phyloP scores from a whole-genome alignment of 2,113 vertebrate species.

The Alethe castanea region DNA sequence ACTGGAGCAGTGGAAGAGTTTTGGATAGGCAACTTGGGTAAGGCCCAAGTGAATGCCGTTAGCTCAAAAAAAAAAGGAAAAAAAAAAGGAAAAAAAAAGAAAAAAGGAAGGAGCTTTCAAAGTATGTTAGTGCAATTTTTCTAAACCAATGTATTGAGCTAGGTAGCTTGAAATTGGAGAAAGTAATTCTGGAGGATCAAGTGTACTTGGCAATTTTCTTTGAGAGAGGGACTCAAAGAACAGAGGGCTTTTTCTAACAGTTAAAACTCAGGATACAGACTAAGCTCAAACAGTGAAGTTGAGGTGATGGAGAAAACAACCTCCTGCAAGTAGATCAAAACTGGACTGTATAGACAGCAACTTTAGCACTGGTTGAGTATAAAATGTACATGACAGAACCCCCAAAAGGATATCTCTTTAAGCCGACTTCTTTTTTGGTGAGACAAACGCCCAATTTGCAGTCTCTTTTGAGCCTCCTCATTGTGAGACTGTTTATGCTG shows the following conservation, averaged over 20 bases:
- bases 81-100: no score
- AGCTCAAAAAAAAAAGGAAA: background rate
- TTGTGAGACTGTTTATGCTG: background rate
- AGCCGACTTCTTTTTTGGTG: rapidly evolving
- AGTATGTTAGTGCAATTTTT: background rate
- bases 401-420: background rate
- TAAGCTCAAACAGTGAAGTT: background rate
- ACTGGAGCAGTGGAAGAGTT: background rate
- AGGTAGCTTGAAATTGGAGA: background rate
- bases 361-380: background rate
- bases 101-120: background rate
- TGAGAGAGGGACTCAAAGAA: background rate
- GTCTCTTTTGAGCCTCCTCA: background rate
- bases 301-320: background rate
- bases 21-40: background rate
- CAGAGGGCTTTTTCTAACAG: background rate
- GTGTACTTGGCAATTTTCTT: background rate
- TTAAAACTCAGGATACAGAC: background rate
- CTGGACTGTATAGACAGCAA: background rate
- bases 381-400: background rate
- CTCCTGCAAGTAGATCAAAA: background rate
- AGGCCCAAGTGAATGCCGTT: background rate
- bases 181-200: background rate
- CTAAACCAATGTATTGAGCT: background rate
- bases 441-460: background rate